A percentile compares a stretch with the other conserved stretches of the same genome.
phyloP scores from a whole-genome alignment of 2,797 vertebrate genomes.

The Erpetoichthys calabaricus region DNA sequence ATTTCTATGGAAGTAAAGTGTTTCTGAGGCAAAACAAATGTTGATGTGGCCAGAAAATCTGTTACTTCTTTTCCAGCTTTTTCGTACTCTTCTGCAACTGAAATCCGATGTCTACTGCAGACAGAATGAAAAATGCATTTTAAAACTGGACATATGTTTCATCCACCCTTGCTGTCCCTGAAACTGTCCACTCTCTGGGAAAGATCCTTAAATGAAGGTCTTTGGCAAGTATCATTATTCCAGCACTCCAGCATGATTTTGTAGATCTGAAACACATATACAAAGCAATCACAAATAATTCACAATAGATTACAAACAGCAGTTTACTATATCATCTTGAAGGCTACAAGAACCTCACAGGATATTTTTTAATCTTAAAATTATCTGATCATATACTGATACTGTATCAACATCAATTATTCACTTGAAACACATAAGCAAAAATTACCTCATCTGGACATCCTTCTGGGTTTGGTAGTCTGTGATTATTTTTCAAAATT shows the following conservation, averaged over 20 bases:
- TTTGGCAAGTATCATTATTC: conserved; percentile 52
- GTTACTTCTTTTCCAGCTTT: background rate
- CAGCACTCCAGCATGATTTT: conserved; percentile 81
- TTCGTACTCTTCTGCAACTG: too few relatives aligned
- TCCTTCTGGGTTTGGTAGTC: conserved; percentile 67
- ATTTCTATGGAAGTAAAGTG: conserved; percentile 8
- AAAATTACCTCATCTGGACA: conserved; percentile 72
- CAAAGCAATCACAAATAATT: too few relatives aligned
- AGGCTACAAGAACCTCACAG: too few relatives aligned
- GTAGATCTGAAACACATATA: conserved; percentile 52
- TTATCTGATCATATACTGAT: too few relatives aligned
- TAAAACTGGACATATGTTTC: conserved; percentile 21
- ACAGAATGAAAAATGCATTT: conserved; percentile 3
- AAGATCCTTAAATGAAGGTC: conserved; percentile 72
- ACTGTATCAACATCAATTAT: too few relatives aligned
- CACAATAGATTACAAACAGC: too few relatives aligned
- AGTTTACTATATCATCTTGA: too few relatives aligned
- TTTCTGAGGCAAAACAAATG: conserved; percentile 2
- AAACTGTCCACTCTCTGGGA: conserved; percentile 59
- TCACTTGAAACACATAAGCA: background rate
- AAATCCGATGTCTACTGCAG: too few relatives aligned
- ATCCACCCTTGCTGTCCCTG: conserved; percentile 54
- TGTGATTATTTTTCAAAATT: conserved; percentile 67
- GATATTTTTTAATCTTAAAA: too few relatives aligned
- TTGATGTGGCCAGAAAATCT: background rate